Base-by-base conservation (phyloP, 2,113 vertebrate genomes). In the Gopherus flavomarginatus region DNA sequence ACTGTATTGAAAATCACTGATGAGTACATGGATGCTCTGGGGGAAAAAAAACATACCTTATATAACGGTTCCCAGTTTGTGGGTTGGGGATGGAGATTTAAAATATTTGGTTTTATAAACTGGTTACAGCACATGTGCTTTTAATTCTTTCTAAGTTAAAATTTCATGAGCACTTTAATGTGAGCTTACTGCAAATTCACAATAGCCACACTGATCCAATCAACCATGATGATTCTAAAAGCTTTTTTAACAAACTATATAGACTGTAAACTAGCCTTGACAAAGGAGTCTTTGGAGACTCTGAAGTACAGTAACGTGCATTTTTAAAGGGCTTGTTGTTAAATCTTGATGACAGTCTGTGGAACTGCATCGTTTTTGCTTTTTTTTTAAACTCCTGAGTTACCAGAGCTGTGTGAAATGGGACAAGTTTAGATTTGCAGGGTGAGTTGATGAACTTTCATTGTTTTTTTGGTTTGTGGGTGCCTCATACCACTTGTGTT, bases 141-240 rank as follows among this genome's bases (percentile, higher is more conserved):
- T 96, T 97, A 94, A 94, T 90, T 97, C 96, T 96, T 86, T 78
- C 88, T 35, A 27, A 80, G 93, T 97, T 97, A 97, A 97, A 93
- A n/a, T 96, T 97, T 95, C 90, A 93, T 96, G 50, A 92, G 94
- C 79, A 59, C 11, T 90, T 86, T 89, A 81, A 91, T 85, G 77
- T 89, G 86, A 96, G 78, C 80, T 95, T 91, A 85, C 69, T 91
- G 87, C 65, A 80, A 44, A 69, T 90, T 88, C 72, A 19, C 52
- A 86, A 44, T 12, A 52, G 42, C 49, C 57, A 75, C 83, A 38
- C 31, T 16, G 62, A 90, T 88, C 84, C 94, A 78, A 93, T 86
- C 7, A 81, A 93, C 92, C 91, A 52, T 4, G 29, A 31, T 8
- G 85, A 75, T 44, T 92, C 92, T 96, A 93, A 97, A 97, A 97